These are phyloP conservation scores for Rutpela maculata DNA, from an alignment of 2,888 invertebrate species.

Conservation along the genomic window DNA sequence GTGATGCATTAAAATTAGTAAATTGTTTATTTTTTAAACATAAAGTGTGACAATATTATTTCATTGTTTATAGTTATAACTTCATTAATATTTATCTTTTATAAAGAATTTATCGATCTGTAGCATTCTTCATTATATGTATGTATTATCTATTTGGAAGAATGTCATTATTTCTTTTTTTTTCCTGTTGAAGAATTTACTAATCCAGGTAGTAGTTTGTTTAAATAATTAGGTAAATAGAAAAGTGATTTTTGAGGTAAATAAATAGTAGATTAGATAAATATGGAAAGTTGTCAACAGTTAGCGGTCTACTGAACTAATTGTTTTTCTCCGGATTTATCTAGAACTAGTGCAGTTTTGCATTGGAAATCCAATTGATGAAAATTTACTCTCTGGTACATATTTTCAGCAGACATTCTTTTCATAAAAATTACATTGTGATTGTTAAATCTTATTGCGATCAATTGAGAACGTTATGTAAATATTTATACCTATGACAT, in stretches of 20 bases:
- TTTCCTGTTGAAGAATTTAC: not conserved
- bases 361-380: no score
- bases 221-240: not conserved
- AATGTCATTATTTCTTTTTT: not conserved
- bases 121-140: not conserved
- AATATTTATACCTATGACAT: no score
- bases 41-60: not conserved
- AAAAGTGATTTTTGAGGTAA: not conserved
- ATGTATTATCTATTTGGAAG: not conserved
- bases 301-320: not conserved
- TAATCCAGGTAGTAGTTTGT: not conserved
- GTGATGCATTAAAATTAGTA: no score
- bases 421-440: no score
- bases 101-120: not conserved
- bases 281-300: not conserved
- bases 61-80: not conserved
- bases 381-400: no score
- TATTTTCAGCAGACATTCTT: no score
- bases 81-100: not conserved
- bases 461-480: no score
- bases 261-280: not conserved
- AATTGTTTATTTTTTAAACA: not conserved
- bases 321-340: no score
- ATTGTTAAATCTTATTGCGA: no score
- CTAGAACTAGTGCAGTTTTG: no score